Conservation (phyloP, 2,888 invertebrate genomes). For the Scotopteryx bipunctaria region DNA sequence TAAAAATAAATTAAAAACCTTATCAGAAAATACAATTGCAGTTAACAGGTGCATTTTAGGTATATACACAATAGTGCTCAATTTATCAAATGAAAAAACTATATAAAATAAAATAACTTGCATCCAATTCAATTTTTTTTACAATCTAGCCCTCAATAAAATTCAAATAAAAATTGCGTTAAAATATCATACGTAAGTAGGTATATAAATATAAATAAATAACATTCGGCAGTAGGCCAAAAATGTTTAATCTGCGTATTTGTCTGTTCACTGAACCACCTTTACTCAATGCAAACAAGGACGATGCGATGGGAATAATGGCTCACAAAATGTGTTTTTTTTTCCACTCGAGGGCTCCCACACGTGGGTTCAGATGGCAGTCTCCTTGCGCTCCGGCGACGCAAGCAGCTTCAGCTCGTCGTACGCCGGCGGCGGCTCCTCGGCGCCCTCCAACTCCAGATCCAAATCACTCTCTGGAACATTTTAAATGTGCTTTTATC, state of each 20-base stretch:
- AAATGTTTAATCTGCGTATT: no score
- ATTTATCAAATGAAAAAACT: no score
- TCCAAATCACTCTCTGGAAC: constrained; percentile 72
- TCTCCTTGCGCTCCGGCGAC: constrained; percentile 56
- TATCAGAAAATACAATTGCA: constrained; percentile 5
- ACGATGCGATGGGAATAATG: no score
- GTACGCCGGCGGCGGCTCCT: constrained; percentile 66
- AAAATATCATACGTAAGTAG: no score
- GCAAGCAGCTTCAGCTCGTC: constrained; percentile 54
- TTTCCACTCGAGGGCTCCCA: no score
- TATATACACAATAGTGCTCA: no score
- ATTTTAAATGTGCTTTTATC: background rate
- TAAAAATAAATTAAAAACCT: background rate
- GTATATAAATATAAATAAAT: no score
- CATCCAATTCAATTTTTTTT: background rate
- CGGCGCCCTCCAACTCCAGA: constrained; percentile 59
- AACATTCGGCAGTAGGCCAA: no score
- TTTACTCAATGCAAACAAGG: no score
- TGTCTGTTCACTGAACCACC: no score
- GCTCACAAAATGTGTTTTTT: no score
- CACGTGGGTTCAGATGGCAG: constrained; percentile 67
- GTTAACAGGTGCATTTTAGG: background rate
- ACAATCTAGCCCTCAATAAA: background rate
- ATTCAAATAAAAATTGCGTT: background rate
- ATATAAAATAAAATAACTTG: background rate